Evolutionary conservation across 2,113 vertebrate species (phyloP).

Genomic region (Aramus guarauna): DNA sequence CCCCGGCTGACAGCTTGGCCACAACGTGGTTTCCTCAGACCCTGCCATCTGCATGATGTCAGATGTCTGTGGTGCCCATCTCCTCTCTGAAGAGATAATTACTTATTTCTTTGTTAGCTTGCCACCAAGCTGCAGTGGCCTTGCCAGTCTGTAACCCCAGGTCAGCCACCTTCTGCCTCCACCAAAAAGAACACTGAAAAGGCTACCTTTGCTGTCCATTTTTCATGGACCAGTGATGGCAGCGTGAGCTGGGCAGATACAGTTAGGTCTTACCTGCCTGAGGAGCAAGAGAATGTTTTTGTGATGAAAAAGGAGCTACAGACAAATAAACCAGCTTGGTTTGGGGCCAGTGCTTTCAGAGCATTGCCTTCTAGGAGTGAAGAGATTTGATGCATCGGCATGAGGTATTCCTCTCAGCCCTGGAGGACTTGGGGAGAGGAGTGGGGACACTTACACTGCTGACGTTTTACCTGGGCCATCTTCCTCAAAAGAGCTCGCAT

Average conservation of each 20-base stretch:
- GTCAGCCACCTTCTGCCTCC: not conserved
- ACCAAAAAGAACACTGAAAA: not conserved
- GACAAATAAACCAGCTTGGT: not conserved
- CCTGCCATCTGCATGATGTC: rapidly evolving
- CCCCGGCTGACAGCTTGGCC: not conserved
- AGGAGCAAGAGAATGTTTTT: not conserved
- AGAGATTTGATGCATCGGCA: not conserved
- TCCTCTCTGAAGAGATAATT: not conserved
- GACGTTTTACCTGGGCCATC: not conserved
- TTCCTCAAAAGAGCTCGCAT: not conserved
- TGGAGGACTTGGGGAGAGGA: not conserved
- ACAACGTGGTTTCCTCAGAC: rapidly evolving
- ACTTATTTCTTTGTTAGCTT: not conserved
- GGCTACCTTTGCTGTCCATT: not conserved
- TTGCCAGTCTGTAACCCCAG: not conserved
- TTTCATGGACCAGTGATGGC: not conserved
- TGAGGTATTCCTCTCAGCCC: rapidly evolving
- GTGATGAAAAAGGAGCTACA: not conserved
- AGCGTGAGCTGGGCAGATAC: not conserved
- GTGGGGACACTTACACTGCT: rapidly evolving
- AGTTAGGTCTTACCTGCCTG: not conserved
- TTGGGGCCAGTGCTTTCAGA: not conserved
- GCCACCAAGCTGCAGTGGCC: not conserved
- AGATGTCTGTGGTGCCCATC: rapidly evolving
- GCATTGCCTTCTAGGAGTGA: rapidly evolving